Conservation (phyloP, 2,888 invertebrate species). For the Entomobrya proxima region DNA sequence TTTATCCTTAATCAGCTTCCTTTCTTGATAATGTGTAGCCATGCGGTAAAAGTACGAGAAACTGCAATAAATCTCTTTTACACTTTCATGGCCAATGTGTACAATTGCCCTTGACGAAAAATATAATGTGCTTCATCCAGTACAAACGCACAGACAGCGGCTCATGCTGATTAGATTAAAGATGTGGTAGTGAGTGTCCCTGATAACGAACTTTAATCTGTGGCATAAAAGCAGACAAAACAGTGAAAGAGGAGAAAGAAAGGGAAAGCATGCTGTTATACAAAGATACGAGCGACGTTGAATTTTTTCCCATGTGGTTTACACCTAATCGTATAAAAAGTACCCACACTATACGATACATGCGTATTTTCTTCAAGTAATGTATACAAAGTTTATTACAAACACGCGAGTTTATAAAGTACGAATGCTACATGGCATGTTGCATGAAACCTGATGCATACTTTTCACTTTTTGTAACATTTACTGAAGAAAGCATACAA, state of each 20-base stretch:
- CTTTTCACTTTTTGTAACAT: no score
- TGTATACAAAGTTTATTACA: no score
- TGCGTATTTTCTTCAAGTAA: no score
- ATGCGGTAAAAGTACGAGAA: background rate
- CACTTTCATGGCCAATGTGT: slow-evolving; percentile 44
- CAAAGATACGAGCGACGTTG: background rate
- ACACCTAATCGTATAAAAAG: no score
- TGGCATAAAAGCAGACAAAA: background rate
- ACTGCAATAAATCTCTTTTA: slow-evolving; percentile 1
- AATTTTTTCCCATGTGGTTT: background rate
- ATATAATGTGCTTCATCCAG: background rate
- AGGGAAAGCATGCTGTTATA: background rate
- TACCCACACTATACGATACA: no score
- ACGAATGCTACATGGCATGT: no score
- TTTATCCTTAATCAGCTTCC: background rate
- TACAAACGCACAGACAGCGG: no score
- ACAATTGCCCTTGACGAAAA: slow-evolving; percentile 30
- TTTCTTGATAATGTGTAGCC: background rate
- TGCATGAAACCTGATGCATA: no score
- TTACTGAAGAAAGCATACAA: no score
- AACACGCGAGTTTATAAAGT: no score
- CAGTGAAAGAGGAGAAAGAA: background rate
- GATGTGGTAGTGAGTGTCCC: background rate
- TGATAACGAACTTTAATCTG: background rate
- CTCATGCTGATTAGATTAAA: background rate